Conservation (phyloP, 2,113 vertebrate species). For the cattle (Bos taurus) region DNA sequence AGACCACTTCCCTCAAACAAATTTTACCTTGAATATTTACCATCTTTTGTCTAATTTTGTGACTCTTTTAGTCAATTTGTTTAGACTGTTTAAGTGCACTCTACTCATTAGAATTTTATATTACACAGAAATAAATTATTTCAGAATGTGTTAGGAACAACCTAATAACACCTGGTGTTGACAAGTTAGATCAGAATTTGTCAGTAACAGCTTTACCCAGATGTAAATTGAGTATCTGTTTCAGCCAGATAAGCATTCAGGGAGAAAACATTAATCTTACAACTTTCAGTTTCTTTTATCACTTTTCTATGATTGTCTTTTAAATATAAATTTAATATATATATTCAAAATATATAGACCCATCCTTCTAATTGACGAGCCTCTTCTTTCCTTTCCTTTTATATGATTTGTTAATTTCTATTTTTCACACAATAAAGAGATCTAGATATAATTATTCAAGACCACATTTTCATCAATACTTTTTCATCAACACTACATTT, state of each 20-base stretch:
- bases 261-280: slow-evolving; percentile 1
- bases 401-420: neutral
- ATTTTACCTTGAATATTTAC: neutral
- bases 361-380: neutral
- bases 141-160: neutral
- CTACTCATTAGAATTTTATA: slow-evolving; percentile 25
- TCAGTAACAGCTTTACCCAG: neutral
- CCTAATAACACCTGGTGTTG: neutral
- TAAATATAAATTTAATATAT: neutral
- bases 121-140: neutral
- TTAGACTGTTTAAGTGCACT: neutral
- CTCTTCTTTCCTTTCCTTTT: neutral
- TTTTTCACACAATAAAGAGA: neutral
- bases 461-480: neutral
- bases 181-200: neutral
- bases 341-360: neutral
- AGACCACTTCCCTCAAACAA: neutral
- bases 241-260: neutral
- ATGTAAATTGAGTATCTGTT: neutral
- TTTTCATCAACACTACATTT: neutral
- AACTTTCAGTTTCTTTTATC: neutral
- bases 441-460: neutral
- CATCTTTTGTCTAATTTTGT: neutral
- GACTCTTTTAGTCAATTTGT: neutral
- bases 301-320: neutral